Conservation (phyloP, 64 coral and sea anemone genomes). For the Pocillopora damicornis region DNA sequence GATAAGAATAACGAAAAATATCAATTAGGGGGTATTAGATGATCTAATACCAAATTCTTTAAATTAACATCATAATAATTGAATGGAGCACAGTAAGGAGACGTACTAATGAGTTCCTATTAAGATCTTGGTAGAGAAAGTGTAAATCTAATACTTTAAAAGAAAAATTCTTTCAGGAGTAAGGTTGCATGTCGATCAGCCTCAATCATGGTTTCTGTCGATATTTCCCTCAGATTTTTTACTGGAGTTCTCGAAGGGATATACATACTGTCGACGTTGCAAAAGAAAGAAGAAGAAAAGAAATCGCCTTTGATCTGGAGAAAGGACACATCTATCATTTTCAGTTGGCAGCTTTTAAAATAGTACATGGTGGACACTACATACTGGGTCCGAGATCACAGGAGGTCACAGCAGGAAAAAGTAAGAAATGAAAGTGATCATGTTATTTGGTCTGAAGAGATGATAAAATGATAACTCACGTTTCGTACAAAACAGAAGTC, state of each 20-base stretch:
- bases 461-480: not conserved
- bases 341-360: slow-evolving; percentile 65
- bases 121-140: too few relatives aligned
- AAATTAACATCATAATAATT: too few relatives aligned
- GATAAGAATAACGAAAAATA: too few relatives aligned
- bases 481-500: not conserved
- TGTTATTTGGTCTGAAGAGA: not conserved
- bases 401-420: slow-evolving; percentile 56
- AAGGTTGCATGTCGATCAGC: not conserved
- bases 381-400: slow-evolving; percentile 68
- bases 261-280: slow-evolving; percentile 61
- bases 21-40: too few relatives aligned
- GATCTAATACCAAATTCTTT: too few relatives aligned
- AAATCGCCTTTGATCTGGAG: slow-evolving; percentile 40
- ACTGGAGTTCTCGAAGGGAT: slow-evolving; percentile 20
- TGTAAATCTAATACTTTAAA: not conserved
- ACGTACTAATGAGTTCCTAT: too few relatives aligned
- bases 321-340: slow-evolving; percentile 45
- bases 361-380: slow-evolving; percentile 54
- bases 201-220: too few relatives aligned
- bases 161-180: too few relatives aligned
- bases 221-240: slow-evolving; percentile 59
- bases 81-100: too few relatives aligned
- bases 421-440: slow-evolving; percentile 11
- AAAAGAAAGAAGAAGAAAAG: slow-evolving; percentile 32